Evolutionary conservation across 2,888 invertebrate species (phyloP).

Genomic region (Aleiodes leptofemur): DNA sequence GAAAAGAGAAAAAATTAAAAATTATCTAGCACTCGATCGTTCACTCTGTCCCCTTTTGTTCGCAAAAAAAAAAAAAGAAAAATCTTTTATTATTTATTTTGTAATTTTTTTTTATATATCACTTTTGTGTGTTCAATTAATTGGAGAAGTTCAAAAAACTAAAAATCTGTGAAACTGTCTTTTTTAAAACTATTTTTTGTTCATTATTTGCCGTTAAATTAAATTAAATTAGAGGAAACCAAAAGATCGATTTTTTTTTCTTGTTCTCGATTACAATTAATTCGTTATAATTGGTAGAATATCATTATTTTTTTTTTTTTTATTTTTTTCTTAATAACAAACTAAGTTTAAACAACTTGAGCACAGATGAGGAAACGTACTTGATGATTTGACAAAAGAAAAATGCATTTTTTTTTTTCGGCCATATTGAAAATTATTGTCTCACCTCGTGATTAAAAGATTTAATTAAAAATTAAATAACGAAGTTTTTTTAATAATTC

Average conservation of each 20-base stretch:
- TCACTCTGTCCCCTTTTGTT: conserved; percentile 37
- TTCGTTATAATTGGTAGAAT: conserved; percentile 56
- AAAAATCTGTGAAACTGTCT: background rate
- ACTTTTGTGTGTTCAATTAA: conserved; percentile 25
- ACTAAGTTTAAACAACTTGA: conserved; percentile 73
- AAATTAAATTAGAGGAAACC: conserved; percentile 48
- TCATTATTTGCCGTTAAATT: background rate
- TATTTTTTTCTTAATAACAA: conserved; percentile 57
- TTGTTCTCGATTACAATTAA: conserved; percentile 48
- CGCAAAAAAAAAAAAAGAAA: conserved; percentile 37
- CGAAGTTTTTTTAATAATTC: conserved; percentile 2
- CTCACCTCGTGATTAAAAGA: conserved; percentile 3
- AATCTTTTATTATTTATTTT: conserved; percentile 29
- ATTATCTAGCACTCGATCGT: conserved; percentile 45
- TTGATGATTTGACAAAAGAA: conserved; percentile 29
- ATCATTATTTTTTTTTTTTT: conserved; percentile 42
- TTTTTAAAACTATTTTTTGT: no score
- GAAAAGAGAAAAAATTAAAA: conserved; percentile 31
- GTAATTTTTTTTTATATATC: conserved; percentile 20
- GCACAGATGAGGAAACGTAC: conserved; percentile 68
- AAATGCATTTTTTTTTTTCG: background rate
- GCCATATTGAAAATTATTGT: conserved; percentile 11
- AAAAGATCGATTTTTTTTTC: conserved; percentile 51
- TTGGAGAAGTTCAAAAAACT: conserved; percentile 14
- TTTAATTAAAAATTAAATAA: conserved; percentile 28